Evolutionary conservation across 2,113 vertebrate genomes (phyloP).

Genomic region (Ameiurus melas): DNA sequence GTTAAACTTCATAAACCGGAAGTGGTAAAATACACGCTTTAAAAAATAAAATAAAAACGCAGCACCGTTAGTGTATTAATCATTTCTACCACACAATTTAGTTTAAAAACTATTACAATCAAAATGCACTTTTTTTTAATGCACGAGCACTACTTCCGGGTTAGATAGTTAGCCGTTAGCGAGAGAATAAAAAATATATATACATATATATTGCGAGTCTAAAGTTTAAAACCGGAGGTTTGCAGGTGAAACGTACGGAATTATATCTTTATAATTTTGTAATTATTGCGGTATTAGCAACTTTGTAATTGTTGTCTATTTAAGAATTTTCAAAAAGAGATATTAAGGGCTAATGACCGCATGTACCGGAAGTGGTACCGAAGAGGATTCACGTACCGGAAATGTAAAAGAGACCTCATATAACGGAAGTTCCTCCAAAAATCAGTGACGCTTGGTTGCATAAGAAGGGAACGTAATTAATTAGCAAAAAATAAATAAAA

Average conservation of each 20-base stretch:
- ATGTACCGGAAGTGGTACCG: background rate
- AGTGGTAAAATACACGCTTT: no score
- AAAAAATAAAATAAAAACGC: no score
- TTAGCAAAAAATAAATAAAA: background rate
- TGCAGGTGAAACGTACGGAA: background rate
- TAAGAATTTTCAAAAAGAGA: background rate
- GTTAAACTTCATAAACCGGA: background rate
- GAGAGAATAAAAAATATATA: background rate
- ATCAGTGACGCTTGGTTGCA: background rate
- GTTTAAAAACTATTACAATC: background rate
- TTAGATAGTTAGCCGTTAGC: background rate
- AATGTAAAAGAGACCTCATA: background rate
- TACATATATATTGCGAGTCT: background rate
- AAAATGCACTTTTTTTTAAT: background rate
- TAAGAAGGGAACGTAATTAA: background rate
- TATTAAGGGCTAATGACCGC: background rate
- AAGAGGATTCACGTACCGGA: background rate
- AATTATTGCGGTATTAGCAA: background rate
- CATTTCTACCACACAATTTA: background rate
- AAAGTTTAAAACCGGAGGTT: background rate
- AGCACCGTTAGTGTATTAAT: background rate
- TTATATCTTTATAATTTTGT: background rate
- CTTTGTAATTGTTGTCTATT: background rate
- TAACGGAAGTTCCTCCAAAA: background rate
- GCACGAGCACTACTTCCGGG: background rate